Base-by-base conservation (phyloP, 2,797 vertebrate genomes). In the Danio aesculapii region DNA sequence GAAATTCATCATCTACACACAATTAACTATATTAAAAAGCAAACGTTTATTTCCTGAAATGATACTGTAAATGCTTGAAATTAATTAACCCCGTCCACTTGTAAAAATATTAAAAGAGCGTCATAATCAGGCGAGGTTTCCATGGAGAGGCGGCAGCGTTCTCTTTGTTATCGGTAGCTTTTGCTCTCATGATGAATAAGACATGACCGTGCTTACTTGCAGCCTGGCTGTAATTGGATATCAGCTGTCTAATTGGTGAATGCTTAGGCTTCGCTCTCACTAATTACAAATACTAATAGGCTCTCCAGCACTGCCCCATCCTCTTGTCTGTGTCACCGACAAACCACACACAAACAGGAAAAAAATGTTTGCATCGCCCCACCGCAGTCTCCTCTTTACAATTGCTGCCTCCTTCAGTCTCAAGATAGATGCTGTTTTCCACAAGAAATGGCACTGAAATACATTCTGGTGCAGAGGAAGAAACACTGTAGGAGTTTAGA, bases 221-320 rank as follows among this genome's bases (percentile, higher is more conserved):
- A 58, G 9, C 75, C 68, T 73, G 17, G 30, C 72, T 49, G 58
- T 84, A 83, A 87, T 86, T 85, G 67, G 77, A 84, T 72, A 81
- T 80, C 74, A 76, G 53, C 70, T 68, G 73, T 77, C 79, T 77
- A 84, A 79, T 53, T 66, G 82, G 58, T 41, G 59, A 83, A 73
- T 63, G 81, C 81, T 77, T 75, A 74, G 52, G 50, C 76, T 80
- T 88, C 77, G 74, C 75, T 84, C 80, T 83, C 41, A 44, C 75
- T 70, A 85, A 89, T 85, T 86, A 75, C 80, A 84, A 70, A 67
- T 62, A 46, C 82, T 86, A 85, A 87, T 86, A 85, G 76, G 71
- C 53, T 68, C 61, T 80, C 61, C 72, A 64, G 63, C 70, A 55
- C 59, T 43, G 74, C 47, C 49, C 53, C 57, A 66, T 81, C 21